Evolutionary conservation across 2,888 invertebrate species (phyloP), one percentile per base, ranked within the genome.

Genomic region (Mythimna impura): DNA sequence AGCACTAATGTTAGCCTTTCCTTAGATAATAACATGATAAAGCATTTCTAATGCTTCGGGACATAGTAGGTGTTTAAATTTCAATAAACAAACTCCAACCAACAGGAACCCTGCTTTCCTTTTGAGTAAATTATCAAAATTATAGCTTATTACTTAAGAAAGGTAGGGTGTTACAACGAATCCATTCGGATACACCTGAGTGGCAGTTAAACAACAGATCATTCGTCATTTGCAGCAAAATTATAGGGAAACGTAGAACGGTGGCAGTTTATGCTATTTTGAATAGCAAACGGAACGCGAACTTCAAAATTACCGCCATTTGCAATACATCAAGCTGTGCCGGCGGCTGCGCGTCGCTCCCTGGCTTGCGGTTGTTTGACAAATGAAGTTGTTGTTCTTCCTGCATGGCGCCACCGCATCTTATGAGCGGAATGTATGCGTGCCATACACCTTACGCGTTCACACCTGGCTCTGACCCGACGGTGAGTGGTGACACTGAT

Each of bases 231-330:
- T 79, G 81, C 77, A 74, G 80, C 78, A 68, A 93, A 92, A 93
- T 93, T 91, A 91, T 89, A 91, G 89, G 87, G 87, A 91, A 93
- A 90, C 89, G 90, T 89, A 90, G 88, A 90, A 90, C 89, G 85
- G 89, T 90, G 90, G 91, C 90, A 84, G 85, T 86, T 86, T 89
- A 87, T 88, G 86, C 84, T 82, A 82, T 86, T 83, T 86, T 87
- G 87, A 87, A 88, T 81, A 76, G 88, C 86, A 86, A 91, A 91
- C 88, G 86, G 89, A 92, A 93, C 88, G 91, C 86, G 84, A 89
- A 91, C 89, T 92, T 94, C 93, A 93, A 92, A 94, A 94, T 94
- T 90, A 90, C 90, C 87, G 89, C 91, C 91, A 92, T 93, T 93
- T 91, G 86, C 86, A 89, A 93, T 92, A 89, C 90, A 91, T 93